Evolutionary conservation across 2,888 invertebrate species (phyloP).

Genomic region (Chydorus sphaericus): DNA sequence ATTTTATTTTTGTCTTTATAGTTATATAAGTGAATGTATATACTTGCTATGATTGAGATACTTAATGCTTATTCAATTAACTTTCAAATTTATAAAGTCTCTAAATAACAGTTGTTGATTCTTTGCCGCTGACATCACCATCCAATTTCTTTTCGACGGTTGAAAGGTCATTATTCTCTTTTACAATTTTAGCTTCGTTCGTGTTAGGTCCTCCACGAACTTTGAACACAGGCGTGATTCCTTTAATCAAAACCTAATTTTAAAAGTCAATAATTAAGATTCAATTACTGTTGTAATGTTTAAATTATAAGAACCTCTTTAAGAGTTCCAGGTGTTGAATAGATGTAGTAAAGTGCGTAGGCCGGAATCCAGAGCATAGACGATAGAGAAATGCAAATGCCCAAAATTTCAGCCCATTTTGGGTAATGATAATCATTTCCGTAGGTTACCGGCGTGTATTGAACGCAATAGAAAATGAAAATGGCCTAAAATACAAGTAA

Average conservation of each 20-base stretch:
- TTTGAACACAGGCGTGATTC: conserved; percentile 7
- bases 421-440: conserved; percentile 42
- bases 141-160: too few species aligned
- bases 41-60: too few species aligned
- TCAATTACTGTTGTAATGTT: neutral
- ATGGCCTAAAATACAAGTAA: conserved; percentile 39
- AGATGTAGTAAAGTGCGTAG: conserved; percentile 43
- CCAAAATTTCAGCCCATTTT: conserved; percentile 42
- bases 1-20: too few species aligned
- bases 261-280: neutral
- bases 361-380: conserved; percentile 51
- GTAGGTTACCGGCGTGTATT: conserved; percentile 42
- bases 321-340: conserved; percentile 36
- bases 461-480: conserved; percentile 43
- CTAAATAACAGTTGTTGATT: too few species aligned
- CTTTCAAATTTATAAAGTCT: too few species aligned
- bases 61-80: too few species aligned
- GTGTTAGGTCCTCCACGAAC: neutral
- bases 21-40: too few species aligned
- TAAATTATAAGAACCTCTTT: conserved; percentile 32
- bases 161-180: too few species aligned
- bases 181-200: too few species aligned
- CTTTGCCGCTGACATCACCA: too few species aligned
- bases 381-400: conserved; percentile 42
- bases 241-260: conserved; percentile 6